Conservation (phyloP, 1,140 invertebrate genomes). For the Temnothorax longispinosus region DNA sequence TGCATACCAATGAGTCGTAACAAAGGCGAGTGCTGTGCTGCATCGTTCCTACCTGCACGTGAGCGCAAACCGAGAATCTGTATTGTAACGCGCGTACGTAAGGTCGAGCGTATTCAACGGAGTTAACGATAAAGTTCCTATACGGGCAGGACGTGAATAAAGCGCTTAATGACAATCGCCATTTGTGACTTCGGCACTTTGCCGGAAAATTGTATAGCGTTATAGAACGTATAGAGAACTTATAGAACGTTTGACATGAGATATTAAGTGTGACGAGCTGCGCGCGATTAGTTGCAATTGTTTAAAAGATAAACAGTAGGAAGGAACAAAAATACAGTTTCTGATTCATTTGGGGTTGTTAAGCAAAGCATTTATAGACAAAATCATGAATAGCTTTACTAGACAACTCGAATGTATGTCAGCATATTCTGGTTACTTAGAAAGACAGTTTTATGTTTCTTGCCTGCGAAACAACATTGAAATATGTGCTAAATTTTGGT, state of each 20-base stretch:
- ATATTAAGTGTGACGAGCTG: not conserved
- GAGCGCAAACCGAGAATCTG: slow-evolving; percentile 16
- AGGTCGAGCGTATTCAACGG: slow-evolving; percentile 38
- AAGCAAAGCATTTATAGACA: not conserved
- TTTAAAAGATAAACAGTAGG: not conserved
- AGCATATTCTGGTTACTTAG: not conserved
- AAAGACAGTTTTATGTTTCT: not conserved
- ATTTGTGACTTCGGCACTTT: slow-evolving; percentile 29
- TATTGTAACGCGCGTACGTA: slow-evolving; percentile 32
- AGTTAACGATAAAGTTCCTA: slow-evolving; percentile 44
- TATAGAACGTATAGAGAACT: not conserved
- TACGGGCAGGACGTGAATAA: slow-evolving; percentile 19
- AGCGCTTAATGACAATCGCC: slow-evolving; percentile 50
- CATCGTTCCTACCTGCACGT: slow-evolving; percentile 2
- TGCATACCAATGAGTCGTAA: slow-evolving; percentile 51
- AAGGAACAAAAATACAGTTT: not conserved
- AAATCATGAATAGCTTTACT: not conserved
- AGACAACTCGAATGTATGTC: not conserved
- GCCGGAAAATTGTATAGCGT: slow-evolving; percentile 19
- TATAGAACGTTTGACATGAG: not conserved
- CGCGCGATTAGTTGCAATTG: not conserved
- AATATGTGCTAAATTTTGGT: not conserved
- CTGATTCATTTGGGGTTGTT: not conserved
- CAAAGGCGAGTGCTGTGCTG: not conserved
- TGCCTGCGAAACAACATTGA: not conserved